Evolutionary conservation across 2,797 vertebrate genomes (phyloP).

Genomic region (Parotocinclus haroldoi): DNA sequence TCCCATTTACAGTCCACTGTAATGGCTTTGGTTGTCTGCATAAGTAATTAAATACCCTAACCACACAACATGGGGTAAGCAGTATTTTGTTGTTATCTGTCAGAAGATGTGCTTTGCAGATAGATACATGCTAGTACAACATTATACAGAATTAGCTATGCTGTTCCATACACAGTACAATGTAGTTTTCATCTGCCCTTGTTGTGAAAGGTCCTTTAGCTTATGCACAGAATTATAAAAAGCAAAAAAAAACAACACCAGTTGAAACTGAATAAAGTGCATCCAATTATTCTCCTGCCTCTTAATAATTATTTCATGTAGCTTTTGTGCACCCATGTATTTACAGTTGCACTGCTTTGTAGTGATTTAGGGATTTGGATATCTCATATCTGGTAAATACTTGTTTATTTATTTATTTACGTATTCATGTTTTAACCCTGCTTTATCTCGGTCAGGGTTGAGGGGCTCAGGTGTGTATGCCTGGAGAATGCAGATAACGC

Average conservation of each 20-base stretch:
- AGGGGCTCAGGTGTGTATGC: too few species aligned
- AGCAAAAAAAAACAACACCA: background rate
- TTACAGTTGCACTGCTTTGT: too few species aligned
- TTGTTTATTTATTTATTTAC: too few species aligned
- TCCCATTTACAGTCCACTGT: constrained; percentile 14
- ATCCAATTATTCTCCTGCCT: background rate
- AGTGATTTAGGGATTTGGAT: too few species aligned
- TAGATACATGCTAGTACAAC: background rate
- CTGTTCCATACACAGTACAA: background rate
- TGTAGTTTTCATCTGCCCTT: background rate
- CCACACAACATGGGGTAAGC: constrained; percentile 21
- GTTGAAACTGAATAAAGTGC: background rate
- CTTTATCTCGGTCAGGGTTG: too few species aligned
- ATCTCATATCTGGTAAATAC: too few species aligned
- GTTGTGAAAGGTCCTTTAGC: background rate
- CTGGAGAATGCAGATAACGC: too few species aligned
- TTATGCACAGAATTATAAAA: background rate
- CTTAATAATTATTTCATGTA: too few species aligned
- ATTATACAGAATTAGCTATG: constrained; percentile 6
- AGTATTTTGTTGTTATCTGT: constrained; percentile 16
- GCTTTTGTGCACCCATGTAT: too few species aligned
- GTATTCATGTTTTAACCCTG: too few species aligned
- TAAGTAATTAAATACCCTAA: constrained; percentile 42
- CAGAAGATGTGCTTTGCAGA: constrained; percentile 6
- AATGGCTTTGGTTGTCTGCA: constrained; percentile 28